Percentiles rank a stretch among this genome's conserved stretches.
phyloP scores from a whole-genome alignment of 2,888 invertebrate genomes.

The Azorinus chamasolen region DNA sequence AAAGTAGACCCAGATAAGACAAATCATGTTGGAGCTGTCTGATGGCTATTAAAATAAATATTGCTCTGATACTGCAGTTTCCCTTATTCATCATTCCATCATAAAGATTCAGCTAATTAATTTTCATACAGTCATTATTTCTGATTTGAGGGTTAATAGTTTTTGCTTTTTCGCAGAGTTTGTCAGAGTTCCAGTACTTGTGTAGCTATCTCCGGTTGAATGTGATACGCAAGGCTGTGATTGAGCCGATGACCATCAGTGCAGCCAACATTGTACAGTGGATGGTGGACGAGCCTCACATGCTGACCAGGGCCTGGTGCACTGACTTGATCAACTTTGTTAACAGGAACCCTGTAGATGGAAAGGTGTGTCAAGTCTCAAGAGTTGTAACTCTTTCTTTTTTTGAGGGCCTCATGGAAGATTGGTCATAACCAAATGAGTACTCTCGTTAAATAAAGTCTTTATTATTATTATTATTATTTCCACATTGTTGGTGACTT shows the following conservation, averaged over 20 bases:
- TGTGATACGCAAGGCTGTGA: constrained; percentile 36
- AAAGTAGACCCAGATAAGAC: no score
- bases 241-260: constrained; percentile 38
- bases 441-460: no score
- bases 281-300: constrained; percentile 81
- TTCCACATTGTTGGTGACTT: neutral
- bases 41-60: no score
- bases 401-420: neutral
- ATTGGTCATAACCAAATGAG: no score
- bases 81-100: no score
- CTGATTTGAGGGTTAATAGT: no score
- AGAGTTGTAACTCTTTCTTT: constrained; percentile 7
- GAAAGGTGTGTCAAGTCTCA: no score
- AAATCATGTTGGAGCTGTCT: no score
- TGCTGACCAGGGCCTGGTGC: constrained; percentile 90
- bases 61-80: no score
- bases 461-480: no score
- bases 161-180: constrained; percentile 57
- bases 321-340: constrained; percentile 89
- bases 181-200: constrained; percentile 78
- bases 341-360: constrained; percentile 88
- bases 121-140: no score
- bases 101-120: no score
- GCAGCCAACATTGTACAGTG: constrained; percentile 78
- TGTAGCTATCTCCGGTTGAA: constrained; percentile 75